Conservation (phyloP, 2,113 vertebrate genomes). For the Oreotragus oreotragus region DNA sequence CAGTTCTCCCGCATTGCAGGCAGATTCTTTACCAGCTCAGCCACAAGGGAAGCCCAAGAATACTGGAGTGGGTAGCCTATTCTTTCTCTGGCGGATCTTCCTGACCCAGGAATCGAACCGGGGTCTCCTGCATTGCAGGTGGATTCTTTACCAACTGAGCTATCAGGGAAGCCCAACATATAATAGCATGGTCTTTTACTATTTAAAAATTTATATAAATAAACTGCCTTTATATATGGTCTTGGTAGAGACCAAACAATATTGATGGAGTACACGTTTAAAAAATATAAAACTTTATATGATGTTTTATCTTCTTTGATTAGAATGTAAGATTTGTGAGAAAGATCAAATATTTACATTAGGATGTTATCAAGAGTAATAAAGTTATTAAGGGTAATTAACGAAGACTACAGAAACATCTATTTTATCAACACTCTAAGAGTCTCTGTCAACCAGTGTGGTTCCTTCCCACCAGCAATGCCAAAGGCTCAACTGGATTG, state of each 20-base stretch:
- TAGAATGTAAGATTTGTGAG: not conserved
- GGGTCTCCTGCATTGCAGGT: not conserved
- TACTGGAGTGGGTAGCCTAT: not conserved
- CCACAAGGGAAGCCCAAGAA: not conserved
- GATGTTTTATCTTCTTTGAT: not conserved
- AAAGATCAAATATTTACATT: conserved; percentile 27
- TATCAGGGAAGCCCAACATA: not conserved
- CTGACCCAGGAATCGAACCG: rapidly evolving
- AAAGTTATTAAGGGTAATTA: not conserved
- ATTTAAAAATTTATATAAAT: conserved; percentile 34
- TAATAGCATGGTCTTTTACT: not conserved
- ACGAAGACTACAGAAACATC: not conserved
- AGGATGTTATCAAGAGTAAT: not conserved
- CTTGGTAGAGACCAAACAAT: not conserved
- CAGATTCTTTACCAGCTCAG: not conserved
- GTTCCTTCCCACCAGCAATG: not conserved
- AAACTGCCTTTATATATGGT: not conserved
- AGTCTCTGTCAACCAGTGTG: not conserved
- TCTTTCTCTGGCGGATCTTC: not conserved
- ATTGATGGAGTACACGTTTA: not conserved
- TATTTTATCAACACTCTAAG: not conserved
- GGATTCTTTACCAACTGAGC: not conserved
- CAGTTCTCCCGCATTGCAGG: not conserved
- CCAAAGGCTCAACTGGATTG: not conserved
- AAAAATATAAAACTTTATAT: not conserved